These are phyloP conservation scores for Bombylius discolor DNA, from an alignment of 2,888 invertebrate species.

Conservation along the genomic window DNA sequence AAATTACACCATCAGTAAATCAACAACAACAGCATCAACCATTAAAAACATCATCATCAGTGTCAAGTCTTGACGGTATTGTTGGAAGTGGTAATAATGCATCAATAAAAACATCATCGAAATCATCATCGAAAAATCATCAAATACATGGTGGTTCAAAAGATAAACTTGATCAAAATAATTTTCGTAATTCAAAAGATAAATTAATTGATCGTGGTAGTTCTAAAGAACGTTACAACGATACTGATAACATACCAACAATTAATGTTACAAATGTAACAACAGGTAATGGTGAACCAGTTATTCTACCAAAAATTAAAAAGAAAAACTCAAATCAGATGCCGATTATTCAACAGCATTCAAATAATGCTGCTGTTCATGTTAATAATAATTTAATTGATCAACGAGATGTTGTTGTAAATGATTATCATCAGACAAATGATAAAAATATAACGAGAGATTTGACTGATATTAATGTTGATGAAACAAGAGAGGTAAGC, in stretches of 20 bases:
- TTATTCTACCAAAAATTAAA: constrained; percentile 21
- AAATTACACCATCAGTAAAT: constrained; percentile 17
- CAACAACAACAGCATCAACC: neutral
- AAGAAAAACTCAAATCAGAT: constrained; percentile 23
- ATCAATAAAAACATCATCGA: constrained; percentile 32
- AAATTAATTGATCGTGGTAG: constrained; percentile 13
- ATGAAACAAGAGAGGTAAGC: constrained; percentile 14
- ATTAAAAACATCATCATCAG: constrained; percentile 49
- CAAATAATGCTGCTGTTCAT: constrained; percentile 12
- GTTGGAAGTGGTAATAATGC: constrained; percentile 20
- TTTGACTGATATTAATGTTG: constrained; percentile 11
- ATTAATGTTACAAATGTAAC: constrained; percentile 23
- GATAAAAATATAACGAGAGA: constrained; percentile 7
- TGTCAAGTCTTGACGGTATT: constrained; percentile 51
- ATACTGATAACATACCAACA: constrained; percentile 32
- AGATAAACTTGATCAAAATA: constrained; percentile 39
- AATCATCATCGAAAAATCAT: constrained; percentile 17
- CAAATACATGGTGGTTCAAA: constrained; percentile 11
- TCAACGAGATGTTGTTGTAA: constrained; percentile 10
- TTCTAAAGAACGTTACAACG: neutral
- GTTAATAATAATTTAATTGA: constrained; percentile 16
- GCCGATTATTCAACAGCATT: constrained; percentile 19
- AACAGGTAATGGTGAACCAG: neutral
- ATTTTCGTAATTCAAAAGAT: constrained; percentile 17
- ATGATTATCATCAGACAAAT: constrained; percentile 1